A percentile compares a stretch with the other conserved stretches of the same genome.
Conservation (phyloP, 2,113 vertebrate species). For the Perca flavescens region DNA sequence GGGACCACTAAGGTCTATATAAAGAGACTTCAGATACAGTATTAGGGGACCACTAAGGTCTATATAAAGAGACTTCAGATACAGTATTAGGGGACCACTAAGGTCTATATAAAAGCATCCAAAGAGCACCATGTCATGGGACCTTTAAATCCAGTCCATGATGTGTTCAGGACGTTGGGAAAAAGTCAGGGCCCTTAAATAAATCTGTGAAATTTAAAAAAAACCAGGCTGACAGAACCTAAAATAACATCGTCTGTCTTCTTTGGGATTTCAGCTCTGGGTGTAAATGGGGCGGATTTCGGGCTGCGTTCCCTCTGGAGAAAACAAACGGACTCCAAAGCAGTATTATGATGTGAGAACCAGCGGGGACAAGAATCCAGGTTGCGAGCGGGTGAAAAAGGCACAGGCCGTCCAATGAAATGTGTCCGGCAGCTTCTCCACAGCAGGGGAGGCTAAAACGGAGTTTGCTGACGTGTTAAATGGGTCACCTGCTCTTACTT, state of each 20-base stretch:
- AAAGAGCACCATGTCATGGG: no score
- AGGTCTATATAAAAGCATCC: no score
- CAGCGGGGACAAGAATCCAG: slow-evolving; percentile 34
- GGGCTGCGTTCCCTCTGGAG: slow-evolving; percentile 11
- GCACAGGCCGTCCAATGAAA: neutral
- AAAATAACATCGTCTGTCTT: slow-evolving; percentile 51
- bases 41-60: no score
- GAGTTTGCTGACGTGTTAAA: slow-evolving; percentile 47
- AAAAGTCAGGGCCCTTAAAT: no score
- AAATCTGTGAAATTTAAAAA: neutral
- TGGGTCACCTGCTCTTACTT: slow-evolving; percentile 49
- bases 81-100: no score
- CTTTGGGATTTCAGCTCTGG: slow-evolving; percentile 36
- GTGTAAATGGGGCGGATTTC: slow-evolving; percentile 53
- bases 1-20: no score
- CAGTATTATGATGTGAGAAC: neutral
- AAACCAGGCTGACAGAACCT: slow-evolving; percentile 18
- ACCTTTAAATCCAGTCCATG: no score
- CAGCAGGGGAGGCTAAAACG: slow-evolving; percentile 26
- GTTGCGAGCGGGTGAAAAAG: neutral
- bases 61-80: no score
- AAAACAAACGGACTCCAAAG: neutral
- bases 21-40: no score
- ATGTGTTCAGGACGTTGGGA: no score
- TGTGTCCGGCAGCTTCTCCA: neutral